Evolutionary conservation across 1,140 invertebrate species (phyloP), one percentile per base, ranked within the genome.

Genomic region (Druon quercuslanigerum): DNA sequence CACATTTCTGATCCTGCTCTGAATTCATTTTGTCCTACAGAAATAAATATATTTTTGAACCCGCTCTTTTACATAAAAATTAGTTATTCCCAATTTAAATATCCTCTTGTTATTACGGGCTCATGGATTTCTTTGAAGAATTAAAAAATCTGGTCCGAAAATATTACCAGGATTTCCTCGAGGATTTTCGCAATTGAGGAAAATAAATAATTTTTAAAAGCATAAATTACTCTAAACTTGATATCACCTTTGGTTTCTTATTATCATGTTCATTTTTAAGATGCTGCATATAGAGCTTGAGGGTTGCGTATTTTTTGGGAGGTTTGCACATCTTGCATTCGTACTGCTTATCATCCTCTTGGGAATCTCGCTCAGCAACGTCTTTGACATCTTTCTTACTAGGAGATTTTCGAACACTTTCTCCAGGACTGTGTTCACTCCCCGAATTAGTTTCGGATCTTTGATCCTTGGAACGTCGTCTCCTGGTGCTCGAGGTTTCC

Each of bases 211-310:
- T 66, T 5, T 70, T 13, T 3, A 70, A 51, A 75, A 75, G 51
- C 9, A 1, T 51, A 13, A 70, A 52, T 13, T 19, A 51, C n/a
- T 51, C 56, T 66, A 20, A 46, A 70, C 56, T 11, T 50, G 14
- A 56, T 17, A 80, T 50, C 50, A 93, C 91, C 57, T 89, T 90
- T 51, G 94, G 92, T 70, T 93, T 92, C 50, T 92, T 92, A 66
- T 33, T 66, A 66, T 60, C 57, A 82, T 95, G 95, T 16, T 88
- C 90, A 72, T 94, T 92, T 46, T 92, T 92, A 51, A 92, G 87
- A 84, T 95, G 94, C 80, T 93, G 92, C 3, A 95, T 87, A 81
- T 93, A 94, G 51, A 92, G 91, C 71, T 94, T 91, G 1, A 94
- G 93, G 83, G 92, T 94, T 8, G 91, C 90, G 0, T 90, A 84